These are phyloP conservation scores for Pithys albifrons DNA, from an alignment of 2,113 vertebrate genomes.

Conservation along the genomic window DNA sequence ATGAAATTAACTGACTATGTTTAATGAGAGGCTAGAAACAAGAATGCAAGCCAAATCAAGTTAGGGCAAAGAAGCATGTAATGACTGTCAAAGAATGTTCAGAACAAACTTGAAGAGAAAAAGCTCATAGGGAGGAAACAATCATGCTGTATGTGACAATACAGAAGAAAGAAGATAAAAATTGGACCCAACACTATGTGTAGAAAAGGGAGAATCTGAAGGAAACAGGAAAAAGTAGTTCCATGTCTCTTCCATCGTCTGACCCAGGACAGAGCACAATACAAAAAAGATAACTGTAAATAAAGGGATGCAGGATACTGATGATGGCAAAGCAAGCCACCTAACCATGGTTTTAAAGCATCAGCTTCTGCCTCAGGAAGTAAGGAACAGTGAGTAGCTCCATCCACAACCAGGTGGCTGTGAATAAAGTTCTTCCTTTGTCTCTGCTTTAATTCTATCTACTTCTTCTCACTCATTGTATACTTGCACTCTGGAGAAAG, in stretches of 20 bases:
- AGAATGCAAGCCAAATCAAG: conserved; percentile 58
- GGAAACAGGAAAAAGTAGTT: neutral
- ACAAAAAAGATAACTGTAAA: neutral
- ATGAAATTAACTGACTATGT: conserved; percentile 57
- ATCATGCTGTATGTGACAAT: neutral
- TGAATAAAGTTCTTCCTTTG: neutral
- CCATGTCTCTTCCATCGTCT: neutral
- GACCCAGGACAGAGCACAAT: neutral
- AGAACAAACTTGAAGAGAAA: conserved; percentile 14
- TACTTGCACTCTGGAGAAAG: fast-evolving
- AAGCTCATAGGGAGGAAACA: neutral
- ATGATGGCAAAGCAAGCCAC: neutral
- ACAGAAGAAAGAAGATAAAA: neutral
- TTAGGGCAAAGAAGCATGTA: conserved; percentile 61
- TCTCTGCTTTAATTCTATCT: neutral
- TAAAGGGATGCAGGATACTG: neutral
- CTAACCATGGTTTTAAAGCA: neutral
- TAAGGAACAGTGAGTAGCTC: fast-evolving
- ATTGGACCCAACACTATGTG: neutral
- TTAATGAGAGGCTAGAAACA: conserved; percentile 48
- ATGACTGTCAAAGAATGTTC: conserved; percentile 54
- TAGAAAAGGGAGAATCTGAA: neutral
- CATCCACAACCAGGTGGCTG: neutral
- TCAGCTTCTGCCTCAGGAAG: neutral
- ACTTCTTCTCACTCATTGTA: neutral